Evolutionary conservation across 2,113 vertebrate species (phyloP).

Genomic region (Rutilus rutilus): DNA sequence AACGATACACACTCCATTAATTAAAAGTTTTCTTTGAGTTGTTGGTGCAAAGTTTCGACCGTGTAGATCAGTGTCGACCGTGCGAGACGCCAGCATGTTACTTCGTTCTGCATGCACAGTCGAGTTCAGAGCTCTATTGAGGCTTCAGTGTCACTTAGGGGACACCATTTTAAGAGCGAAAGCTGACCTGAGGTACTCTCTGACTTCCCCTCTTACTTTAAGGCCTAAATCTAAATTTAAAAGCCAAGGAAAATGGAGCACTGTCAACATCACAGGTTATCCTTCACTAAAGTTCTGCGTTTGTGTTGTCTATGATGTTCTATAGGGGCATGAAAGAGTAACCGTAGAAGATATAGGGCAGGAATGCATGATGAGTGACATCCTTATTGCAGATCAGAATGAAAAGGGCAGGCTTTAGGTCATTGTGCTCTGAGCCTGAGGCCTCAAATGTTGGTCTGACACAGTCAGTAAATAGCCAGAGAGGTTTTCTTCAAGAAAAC

Average conservation of each 20-base stretch:
- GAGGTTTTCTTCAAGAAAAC: neutral
- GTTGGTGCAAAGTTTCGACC: constrained; percentile 38
- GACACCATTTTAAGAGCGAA: constrained; percentile 34
- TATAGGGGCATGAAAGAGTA: constrained; percentile 23
- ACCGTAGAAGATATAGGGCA: constrained; percentile 51
- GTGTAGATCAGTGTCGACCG: constrained; percentile 19
- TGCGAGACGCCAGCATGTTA: neutral
- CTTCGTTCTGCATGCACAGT: constrained; percentile 32
- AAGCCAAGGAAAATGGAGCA: constrained; percentile 42
- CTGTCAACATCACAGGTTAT: constrained; percentile 67
- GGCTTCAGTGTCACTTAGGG: constrained; percentile 50
- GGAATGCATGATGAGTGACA: constrained; percentile 65
- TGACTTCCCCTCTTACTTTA: constrained; percentile 10
- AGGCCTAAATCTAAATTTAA: constrained; percentile 60
- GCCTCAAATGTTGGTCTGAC: neutral
- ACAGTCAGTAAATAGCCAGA: neutral
- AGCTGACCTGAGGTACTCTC: constrained; percentile 30
- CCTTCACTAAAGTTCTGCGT: constrained; percentile 40
- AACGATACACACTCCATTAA: constrained; percentile 87
- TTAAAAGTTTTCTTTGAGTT: constrained; percentile 59
- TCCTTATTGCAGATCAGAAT: constrained; percentile 49
- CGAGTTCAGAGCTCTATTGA: constrained; percentile 40
- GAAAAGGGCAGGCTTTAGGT: neutral
- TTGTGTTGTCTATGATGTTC: constrained; percentile 2
- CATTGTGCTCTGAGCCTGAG: constrained; percentile 34